A percentile compares a stretch with the other conserved stretches of the same genome.
These are phyloP conservation scores for Agrotis exclamationis DNA, from an alignment of 2,888 invertebrate species.

Conservation along the genomic window DNA sequence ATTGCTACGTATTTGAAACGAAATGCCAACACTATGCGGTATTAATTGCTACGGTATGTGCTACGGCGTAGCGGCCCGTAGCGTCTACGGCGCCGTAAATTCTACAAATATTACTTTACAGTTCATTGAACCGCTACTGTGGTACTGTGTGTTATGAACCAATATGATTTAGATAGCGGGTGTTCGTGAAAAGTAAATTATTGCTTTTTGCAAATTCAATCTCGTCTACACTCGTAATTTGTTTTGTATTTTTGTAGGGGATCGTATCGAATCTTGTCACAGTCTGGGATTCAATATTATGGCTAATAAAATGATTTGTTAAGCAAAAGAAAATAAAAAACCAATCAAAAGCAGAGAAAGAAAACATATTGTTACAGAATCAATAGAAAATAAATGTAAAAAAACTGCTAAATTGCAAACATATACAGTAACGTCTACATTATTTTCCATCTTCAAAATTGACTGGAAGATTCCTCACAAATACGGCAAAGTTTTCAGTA, in stretches of 20 bases:
- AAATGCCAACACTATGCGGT: constrained; percentile 50
- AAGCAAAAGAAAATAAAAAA: neutral
- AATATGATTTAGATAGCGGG: constrained; percentile 26
- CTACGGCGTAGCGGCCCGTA: constrained; percentile 64
- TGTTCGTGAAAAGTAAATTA: constrained; percentile 11
- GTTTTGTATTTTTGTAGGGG: neutral
- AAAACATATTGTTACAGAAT: too few relatives aligned
- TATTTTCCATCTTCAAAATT: neutral
- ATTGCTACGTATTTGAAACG: constrained; percentile 36
- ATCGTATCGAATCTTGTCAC: neutral
- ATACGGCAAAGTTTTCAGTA: constrained; percentile 13
- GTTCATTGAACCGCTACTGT: constrained; percentile 55
- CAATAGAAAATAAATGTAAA: too few relatives aligned
- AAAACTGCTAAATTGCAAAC: neutral
- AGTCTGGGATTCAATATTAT: neutral
- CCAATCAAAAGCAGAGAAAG: neutral
- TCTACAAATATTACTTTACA: constrained; percentile 56
- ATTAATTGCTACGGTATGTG: constrained; percentile 58
- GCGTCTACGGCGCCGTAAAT: constrained; percentile 52
- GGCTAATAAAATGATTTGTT: constrained; percentile 1
- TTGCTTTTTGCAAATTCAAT: constrained; percentile 10
- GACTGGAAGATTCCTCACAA: neutral
- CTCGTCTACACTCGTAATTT: neutral
- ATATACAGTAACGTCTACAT: neutral
- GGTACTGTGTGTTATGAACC: constrained; percentile 23